Base-by-base conservation (phyloP, 2,113 vertebrate species). In the Turnix velox region DNA sequence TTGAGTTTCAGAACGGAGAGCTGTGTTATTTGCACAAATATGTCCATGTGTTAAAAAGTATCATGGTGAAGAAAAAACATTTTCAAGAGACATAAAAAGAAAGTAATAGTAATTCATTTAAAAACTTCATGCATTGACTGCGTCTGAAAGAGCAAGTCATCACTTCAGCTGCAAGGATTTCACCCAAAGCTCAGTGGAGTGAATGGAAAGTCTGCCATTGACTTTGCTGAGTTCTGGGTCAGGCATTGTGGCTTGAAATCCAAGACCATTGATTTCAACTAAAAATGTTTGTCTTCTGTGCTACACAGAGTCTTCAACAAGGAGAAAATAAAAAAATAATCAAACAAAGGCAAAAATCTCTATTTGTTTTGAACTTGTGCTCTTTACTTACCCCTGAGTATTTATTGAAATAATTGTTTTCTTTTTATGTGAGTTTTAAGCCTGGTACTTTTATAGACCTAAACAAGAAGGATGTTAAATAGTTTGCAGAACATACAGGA, bases 191-290 rank as follows among this genome's bases (percentile, higher is more conserved):
- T 24, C 40, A 63, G 35, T 78, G 61, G 8, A 80, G 37, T 67
- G 72, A 80, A 81, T 61, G 61, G 66, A 79, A 94, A 75, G 54
- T 45, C 43, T 88, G 20, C 15, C 83, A 71, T 74, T 88, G 79
- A 80, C 68, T 88, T 93, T 45, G 31, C 61, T 42, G 52, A 37
- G 28, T 72, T 75, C 61, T 75, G 76, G 51, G 57, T 81, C 91
- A 75, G 48, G 48, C 39, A 48, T 11, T 72, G 57, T 52, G 45
- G 9, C 48, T 93, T 1, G 6, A 94, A 90, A 84, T 77, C 61
- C 40, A 86, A 87, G 61, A 55, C 31, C 28, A 88, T 18, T 84
- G 80, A 87, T 91, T 96, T 90, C 5, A 84, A 75, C 86, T 72
- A 75, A 90, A 93, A 94, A 84, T 75, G 2, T 52, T n/a, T 84